These are phyloP conservation scores for Osmerus mordax DNA, from an alignment of 2,113 vertebrate genomes.

Conservation along the genomic window DNA sequence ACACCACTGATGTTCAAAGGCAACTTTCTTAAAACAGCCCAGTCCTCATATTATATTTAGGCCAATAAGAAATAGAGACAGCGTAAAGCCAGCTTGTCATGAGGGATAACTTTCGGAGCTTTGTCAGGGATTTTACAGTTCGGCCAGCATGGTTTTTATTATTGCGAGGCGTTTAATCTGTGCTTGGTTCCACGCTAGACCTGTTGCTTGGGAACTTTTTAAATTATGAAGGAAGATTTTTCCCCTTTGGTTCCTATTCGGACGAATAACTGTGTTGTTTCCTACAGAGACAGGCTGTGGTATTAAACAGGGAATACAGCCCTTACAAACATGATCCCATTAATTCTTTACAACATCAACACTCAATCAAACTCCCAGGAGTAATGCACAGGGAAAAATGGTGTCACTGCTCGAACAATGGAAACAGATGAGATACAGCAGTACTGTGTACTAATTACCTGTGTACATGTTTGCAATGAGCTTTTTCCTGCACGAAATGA, in stretches of 20 bases:
- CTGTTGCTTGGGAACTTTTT: neutral
- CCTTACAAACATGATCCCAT: constrained; percentile 40
- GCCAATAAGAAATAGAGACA: constrained; percentile 19
- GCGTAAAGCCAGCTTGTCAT: neutral
- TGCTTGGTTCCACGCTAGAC: neutral
- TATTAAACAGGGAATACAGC: constrained; percentile 26
- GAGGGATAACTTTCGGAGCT: neutral
- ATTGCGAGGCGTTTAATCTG: no score
- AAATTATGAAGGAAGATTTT: neutral
- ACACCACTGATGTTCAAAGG: constrained; percentile 24
- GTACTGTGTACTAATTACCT: constrained; percentile 46
- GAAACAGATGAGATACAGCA: constrained; percentile 36
- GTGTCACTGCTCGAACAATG: constrained; percentile 26
- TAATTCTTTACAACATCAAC: constrained; percentile 46
- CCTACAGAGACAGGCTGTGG: constrained; percentile 21
- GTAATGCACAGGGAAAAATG: constrained; percentile 18
- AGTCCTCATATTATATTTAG: constrained; percentile 20
- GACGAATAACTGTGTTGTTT: constrained; percentile 12
- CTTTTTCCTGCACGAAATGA: constrained; percentile 14
- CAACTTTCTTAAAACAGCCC: constrained; percentile 15
- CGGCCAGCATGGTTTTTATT: no score
- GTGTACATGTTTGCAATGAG: constrained; percentile 34
- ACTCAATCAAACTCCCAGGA: constrained; percentile 32
- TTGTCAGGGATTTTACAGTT: neutral
- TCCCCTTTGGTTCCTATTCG: neutral